phyloP scores from a whole-genome alignment of 1,140 invertebrate species.

The Telenomus remus region DNA sequence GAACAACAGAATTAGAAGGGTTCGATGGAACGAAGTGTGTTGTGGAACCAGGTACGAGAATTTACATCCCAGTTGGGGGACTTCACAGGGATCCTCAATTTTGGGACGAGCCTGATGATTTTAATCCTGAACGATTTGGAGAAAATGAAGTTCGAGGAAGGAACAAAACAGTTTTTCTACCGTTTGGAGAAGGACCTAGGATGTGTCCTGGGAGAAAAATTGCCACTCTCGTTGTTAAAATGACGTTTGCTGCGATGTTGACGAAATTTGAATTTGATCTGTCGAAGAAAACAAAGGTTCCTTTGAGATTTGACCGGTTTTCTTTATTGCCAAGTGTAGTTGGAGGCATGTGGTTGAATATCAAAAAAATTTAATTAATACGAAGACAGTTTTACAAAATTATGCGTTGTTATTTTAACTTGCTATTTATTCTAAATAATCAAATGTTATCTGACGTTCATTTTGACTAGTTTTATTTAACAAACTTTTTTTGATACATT shows the following conservation, averaged over 20 bases:
- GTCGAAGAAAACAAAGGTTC: constrained; percentile 42
- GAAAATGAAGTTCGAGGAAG: constrained; percentile 58
- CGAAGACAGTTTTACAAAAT: not conserved
- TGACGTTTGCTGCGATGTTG: constrained; percentile 34
- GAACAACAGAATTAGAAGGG: constrained; percentile 38
- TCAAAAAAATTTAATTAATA: constrained; percentile 34
- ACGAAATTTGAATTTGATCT: constrained; percentile 48
- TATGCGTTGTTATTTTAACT: too few relatives aligned
- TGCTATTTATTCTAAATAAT: too few relatives aligned
- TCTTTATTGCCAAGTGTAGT: constrained; percentile 8
- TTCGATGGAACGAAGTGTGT: constrained; percentile 51
- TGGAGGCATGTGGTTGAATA: constrained; percentile 46
- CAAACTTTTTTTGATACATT: too few relatives aligned
- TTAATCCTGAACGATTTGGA: constrained; percentile 76
- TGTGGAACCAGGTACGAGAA: constrained; percentile 41
- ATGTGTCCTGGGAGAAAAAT: constrained; percentile 74
- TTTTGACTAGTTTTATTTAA: too few relatives aligned
- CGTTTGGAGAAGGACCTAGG: constrained; percentile 76
- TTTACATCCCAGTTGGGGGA: constrained; percentile 68
- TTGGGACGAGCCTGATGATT: constrained; percentile 75
- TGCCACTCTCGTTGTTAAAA: constrained; percentile 50
- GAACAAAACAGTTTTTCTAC: constrained; percentile 67
- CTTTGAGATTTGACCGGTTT: constrained; percentile 23
- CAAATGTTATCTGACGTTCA: too few relatives aligned
- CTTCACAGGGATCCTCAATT: constrained; percentile 74